A percentile compares a stretch with the other conserved stretches of the same genome.
Conservation (phyloP, 2,888 invertebrate species). For the Caenorhabditis japonica region DNA sequence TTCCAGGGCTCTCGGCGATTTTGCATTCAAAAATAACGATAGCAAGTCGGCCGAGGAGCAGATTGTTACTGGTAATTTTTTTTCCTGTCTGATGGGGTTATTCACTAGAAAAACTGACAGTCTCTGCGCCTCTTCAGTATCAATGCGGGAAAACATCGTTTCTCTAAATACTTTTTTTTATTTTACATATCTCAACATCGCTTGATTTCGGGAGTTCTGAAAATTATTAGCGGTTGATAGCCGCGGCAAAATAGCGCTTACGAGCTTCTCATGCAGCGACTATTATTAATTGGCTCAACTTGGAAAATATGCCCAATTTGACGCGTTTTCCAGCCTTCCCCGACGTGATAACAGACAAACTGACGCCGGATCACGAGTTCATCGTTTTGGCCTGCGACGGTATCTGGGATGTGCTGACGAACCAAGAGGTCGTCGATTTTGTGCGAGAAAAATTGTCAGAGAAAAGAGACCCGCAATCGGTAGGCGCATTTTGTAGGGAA, state of each 20-base stretch:
- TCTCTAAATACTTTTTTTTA: no score
- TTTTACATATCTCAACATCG: no score
- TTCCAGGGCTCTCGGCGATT: conserved; percentile 95
- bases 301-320: no score
- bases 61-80: conserved; percentile 89
- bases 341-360: conserved; percentile 87
- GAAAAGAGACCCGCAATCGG: conserved; percentile 89
- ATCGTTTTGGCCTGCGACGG: conserved; percentile 97
- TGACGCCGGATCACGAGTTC: conserved; percentile 94
- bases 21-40: conserved; percentile 92
- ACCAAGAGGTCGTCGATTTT: conserved; percentile 88
- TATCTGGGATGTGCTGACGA: conserved; percentile 98
- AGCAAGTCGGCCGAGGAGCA: conserved; percentile 90
- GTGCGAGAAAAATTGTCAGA: conserved; percentile 87
- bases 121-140: no score
- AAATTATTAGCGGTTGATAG: no score
- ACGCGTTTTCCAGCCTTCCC: conserved; percentile 91
- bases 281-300: no score
- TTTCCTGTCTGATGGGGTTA: no score
- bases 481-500: conserved; percentile 71
- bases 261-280: no score
- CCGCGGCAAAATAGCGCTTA: no score
- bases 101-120: no score
- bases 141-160: no score
- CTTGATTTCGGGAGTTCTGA: no score